A percentile compares a stretch with the other conserved stretches of the same genome.
phyloP scores from a whole-genome alignment of 2,797 vertebrate species.

The Ctenochaetus hawaiiensis region DNA sequence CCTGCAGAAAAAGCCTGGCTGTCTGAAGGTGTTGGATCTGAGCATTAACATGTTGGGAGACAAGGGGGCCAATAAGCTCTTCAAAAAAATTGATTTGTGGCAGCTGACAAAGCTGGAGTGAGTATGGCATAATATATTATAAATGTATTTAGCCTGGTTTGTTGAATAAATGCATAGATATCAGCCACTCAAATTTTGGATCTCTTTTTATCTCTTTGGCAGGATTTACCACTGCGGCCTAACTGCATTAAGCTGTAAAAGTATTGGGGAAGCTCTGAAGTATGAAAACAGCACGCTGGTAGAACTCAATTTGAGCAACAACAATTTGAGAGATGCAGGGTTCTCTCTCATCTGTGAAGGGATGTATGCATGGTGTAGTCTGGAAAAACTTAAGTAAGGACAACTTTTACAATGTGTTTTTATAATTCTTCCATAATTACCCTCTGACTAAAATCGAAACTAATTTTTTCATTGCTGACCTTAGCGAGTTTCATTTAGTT shows the following conservation, averaged over 20 bases:
- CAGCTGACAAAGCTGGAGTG: constrained; percentile 61
- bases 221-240: constrained; percentile 65
- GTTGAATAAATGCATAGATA: neutral
- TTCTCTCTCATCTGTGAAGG: constrained; percentile 40
- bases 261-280: constrained; percentile 46
- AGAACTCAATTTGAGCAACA: constrained; percentile 66
- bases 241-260: constrained; percentile 38
- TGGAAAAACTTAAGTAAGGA: constrained; percentile 67
- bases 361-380: constrained; percentile 42
- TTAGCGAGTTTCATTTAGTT: neutral
- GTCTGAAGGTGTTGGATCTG: constrained; percentile 54
- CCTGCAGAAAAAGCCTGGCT: constrained; percentile 17
- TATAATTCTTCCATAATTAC: neutral
- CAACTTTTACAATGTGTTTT: neutral
- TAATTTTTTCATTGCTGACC: neutral
- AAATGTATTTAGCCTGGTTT: neutral
- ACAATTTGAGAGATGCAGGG: constrained; percentile 47
- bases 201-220: neutral
- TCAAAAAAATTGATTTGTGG: constrained; percentile 36
- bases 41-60: constrained; percentile 66
- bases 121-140: constrained; percentile 23
- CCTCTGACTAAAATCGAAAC: neutral
- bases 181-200: neutral
- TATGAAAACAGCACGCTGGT: constrained; percentile 20
- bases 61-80: constrained; percentile 42